Base-by-base conservation (phyloP, 2,113 vertebrate species). In the Dicentrarchus labrax region DNA sequence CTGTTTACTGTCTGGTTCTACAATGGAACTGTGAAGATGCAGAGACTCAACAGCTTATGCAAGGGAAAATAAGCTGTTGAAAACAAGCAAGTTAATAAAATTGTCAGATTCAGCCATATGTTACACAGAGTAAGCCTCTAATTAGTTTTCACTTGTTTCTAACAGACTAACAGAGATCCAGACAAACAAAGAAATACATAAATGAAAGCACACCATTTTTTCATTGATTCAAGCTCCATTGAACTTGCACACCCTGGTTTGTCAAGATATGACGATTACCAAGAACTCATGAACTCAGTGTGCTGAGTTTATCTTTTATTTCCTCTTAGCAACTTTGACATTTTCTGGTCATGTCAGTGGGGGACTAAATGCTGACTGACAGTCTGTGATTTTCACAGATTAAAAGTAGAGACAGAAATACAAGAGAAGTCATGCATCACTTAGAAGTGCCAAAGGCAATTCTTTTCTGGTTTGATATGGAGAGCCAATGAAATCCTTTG, bases 401-500 rank as follows among this genome's bases (percentile, higher is more conserved):
- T 87, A 84, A 87, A 84, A 76, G 56, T 69, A 59, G 75, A 83
- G 87, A 79, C 73, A 62, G 78, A 84, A 91, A 88, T 89, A 89
- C 67, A 89, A 81, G 85, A 77, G 71, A 91, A 92, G 86, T 86
- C 83, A 86, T 84, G 85, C 89, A 88, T 92, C 89, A 87, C 88
- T 93, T 91, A 83, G 74, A 94, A 92, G 87, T 82, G 86, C 91
- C 92, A 87, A 70, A 79, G 86, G 82, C 82, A 86, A 91, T 89
- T 91, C 70, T 87, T 83, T 80, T 73, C 83, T 65, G 73, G 62
- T 80, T 79, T 86, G 76, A 83, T 74, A 74, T 70, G 50, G 62
- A 84, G 65, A 79, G 81, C 60, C 16, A n/a, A 64, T 53, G 66
- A 61, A 90, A 78, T 79, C 77, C 69, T 85, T 76, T 66, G 47